These are phyloP conservation scores for Trissolcus basalis DNA, from an alignment of 1,140 invertebrate genomes.

Conservation along the genomic window DNA sequence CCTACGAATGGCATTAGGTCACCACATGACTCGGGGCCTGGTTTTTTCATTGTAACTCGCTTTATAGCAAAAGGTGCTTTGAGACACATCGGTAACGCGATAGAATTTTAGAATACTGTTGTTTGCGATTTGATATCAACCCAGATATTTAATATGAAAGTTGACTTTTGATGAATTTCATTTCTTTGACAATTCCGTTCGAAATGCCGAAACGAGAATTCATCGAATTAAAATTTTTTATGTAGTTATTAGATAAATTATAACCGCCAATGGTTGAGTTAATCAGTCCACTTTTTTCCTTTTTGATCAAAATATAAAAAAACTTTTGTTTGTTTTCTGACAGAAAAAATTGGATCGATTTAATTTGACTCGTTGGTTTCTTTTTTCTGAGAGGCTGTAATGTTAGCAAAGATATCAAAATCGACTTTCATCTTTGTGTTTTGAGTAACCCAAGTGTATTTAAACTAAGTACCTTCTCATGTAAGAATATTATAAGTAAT, in stretches of 20 bases:
- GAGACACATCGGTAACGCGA: constrained; percentile 35
- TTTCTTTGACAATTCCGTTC: background rate
- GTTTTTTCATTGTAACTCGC: constrained; percentile 25
- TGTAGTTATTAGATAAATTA: too few species aligned
- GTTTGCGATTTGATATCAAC: constrained; percentile 38
- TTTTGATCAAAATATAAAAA: too few species aligned
- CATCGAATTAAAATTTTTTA: background rate
- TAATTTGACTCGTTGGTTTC: too few species aligned
- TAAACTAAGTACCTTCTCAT: constrained; percentile 41
- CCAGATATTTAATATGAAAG: constrained; percentile 31
- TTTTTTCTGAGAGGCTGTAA: background rate
- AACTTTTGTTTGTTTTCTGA: too few species aligned
- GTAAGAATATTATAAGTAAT: constrained; percentile 25
- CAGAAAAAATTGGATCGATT: too few species aligned
- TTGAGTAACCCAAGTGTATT: constrained; percentile 12
- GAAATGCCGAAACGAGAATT: constrained; percentile 7
- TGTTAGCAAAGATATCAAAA: background rate
- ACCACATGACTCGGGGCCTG: constrained; percentile 19
- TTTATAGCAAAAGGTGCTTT: constrained; percentile 54
- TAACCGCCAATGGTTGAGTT: too few species aligned
- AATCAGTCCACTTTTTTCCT: too few species aligned
- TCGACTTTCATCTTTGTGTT: background rate
- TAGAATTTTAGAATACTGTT: constrained; percentile 45
- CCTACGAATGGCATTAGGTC: constrained; percentile 17
- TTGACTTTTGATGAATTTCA: constrained; percentile 20